Percentiles rank a stretch among this genome's conserved stretches.
Evolutionary conservation across 1,140 invertebrate genomes (phyloP).

Genomic region (Cyrtorhinus lividipennis): DNA sequence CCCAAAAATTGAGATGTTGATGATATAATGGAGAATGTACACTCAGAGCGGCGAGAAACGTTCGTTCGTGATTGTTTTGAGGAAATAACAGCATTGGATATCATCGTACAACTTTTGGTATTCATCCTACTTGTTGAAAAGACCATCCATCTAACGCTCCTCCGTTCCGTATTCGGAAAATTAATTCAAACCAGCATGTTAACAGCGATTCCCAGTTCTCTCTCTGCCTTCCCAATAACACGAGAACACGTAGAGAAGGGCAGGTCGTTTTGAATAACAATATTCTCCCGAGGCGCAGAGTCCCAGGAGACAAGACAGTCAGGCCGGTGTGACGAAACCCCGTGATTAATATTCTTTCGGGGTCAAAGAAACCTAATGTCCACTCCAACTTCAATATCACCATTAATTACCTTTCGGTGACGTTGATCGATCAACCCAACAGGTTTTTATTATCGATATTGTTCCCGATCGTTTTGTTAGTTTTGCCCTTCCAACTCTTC

Average conservation of each 20-base stretch:
- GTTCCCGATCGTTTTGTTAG: conserved; percentile 12
- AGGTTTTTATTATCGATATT: conserved; percentile 16
- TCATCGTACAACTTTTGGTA: too few relatives aligned
- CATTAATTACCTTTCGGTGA: conserved; percentile 12
- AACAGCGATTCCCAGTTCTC: not conserved
- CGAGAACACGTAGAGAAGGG: not conserved
- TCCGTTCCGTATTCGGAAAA: too few relatives aligned
- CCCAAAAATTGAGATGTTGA: too few relatives aligned
- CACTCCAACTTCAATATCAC: conserved; percentile 6
- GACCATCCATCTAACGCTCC: too few relatives aligned
- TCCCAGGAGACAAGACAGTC: not conserved
- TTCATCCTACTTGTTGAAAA: too few relatives aligned
- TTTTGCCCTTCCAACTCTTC: not conserved
- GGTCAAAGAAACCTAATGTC: conserved; percentile 7
- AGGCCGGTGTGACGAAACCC: conserved; percentile 1
- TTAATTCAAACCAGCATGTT: not conserved
- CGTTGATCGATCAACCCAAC: conserved; percentile 16
- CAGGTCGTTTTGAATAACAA: not conserved
- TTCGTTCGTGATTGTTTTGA: too few relatives aligned
- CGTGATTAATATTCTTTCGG: conserved; percentile 7
- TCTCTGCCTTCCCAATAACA: not conserved
- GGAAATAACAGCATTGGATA: too few relatives aligned
- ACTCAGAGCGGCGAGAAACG: too few relatives aligned
- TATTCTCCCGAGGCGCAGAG: not conserved
- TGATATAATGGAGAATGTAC: too few relatives aligned